Conservation (phyloP, 2,113 vertebrate genomes). For the Antechinus flavipes region DNA sequence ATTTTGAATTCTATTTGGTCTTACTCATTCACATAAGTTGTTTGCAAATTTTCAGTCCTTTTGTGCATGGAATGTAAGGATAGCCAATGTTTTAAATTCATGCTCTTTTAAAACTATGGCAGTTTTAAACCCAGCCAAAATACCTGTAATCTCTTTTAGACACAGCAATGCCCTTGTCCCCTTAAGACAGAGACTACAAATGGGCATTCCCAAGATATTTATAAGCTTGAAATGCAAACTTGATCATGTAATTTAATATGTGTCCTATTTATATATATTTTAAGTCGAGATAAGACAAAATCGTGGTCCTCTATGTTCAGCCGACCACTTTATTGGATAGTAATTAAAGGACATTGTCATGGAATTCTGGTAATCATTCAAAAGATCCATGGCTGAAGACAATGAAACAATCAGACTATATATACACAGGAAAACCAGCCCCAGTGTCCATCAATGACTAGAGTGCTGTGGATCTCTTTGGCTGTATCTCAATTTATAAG, state of each 20-base stretch:
- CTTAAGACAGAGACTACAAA: background rate
- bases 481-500: background rate
- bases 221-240: background rate
- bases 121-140: background rate
- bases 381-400: background rate
- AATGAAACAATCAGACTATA: background rate
- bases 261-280: background rate
- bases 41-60: slow-evolving; percentile 5
- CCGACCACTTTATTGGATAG: slow-evolving; percentile 13
- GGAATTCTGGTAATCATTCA: background rate
- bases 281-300: background rate
- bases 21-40: background rate
- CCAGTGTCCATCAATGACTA: background rate
- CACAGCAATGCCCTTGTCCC: background rate
- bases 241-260: background rate
- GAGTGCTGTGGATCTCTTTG: background rate
- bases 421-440: background rate
- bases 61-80: background rate
- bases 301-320: background rate
- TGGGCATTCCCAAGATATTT: background rate
- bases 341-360: background rate
- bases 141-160: background rate
- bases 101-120: background rate
- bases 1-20: background rate
- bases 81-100: background rate